phyloP scores from a whole-genome alignment of 2,888 invertebrate genomes.

The Dynastes hyllus region DNA sequence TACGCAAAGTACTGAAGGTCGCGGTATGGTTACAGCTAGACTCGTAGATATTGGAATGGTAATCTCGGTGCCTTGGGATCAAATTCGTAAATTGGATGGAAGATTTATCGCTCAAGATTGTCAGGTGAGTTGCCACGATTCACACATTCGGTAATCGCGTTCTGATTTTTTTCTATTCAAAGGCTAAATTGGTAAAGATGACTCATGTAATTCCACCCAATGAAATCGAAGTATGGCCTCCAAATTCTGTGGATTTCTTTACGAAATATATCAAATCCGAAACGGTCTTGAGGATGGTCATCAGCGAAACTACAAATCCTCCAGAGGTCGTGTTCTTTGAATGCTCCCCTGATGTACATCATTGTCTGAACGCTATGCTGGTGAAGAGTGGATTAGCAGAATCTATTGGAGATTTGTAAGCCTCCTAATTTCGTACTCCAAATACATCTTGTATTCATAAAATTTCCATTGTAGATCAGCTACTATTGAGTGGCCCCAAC shows the following conservation, averaged over 20 bases:
- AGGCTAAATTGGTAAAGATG: conserved; percentile 70
- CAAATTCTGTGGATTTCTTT: conserved; percentile 66
- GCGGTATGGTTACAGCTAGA: conserved; percentile 73
- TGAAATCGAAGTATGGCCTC: conserved; percentile 66
- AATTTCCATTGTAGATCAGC: conserved; percentile 59
- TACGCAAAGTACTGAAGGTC: conserved; percentile 67
- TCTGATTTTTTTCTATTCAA: conserved; percentile 51
- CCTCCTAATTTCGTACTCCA: conserved; percentile 25
- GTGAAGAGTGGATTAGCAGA: conserved; percentile 72
- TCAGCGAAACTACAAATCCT: conserved; percentile 61
- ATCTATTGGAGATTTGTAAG: conserved; percentile 73
- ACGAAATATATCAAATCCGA: conserved; percentile 65
- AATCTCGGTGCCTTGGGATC: conserved; percentile 72
- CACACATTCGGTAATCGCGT: neutral
- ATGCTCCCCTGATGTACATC: conserved; percentile 63
- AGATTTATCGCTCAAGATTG: conserved; percentile 62
- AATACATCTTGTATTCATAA: neutral
- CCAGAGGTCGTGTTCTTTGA: conserved; percentile 71
- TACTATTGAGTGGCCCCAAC: conserved; percentile 70
- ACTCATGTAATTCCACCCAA: conserved; percentile 71
- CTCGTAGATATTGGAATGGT: conserved; percentile 79
- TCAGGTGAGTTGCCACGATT: conserved; percentile 60
- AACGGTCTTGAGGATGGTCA: conserved; percentile 67
- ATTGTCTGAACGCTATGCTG: conserved; percentile 74
- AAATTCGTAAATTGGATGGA: conserved; percentile 72